Evolutionary conservation across 30 jellyfish, hydroid and myxozoan genomes (phyloP).

Genomic region (Turritopsis dohrnii): DNA sequence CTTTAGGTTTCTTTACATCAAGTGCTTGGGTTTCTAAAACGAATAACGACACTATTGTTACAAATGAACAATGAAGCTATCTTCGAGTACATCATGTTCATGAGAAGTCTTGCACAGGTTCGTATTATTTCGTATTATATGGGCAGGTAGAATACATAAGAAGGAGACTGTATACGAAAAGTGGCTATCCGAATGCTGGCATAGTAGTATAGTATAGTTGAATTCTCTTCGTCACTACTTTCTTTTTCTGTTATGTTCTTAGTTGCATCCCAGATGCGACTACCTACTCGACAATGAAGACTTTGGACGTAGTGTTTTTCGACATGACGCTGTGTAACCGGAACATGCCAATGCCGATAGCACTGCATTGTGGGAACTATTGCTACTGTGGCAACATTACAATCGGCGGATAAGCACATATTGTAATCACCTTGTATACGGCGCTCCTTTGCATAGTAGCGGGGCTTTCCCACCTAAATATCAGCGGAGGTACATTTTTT

Average conservation of each 20-base stretch:
- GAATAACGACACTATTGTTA: constrained; percentile 56
- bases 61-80: constrained; percentile 49
- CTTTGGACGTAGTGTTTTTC: constrained; percentile 87
- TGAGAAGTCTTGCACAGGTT: constrained; percentile 67
- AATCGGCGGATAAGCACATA: constrained; percentile 38
- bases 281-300: constrained; percentile 73
- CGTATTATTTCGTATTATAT: not conserved
- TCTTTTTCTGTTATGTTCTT: constrained; percentile 7
- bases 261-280: constrained; percentile 78
- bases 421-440: constrained; percentile 60
- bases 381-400: constrained; percentile 43
- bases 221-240: not conserved
- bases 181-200: no score
- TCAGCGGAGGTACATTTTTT: constrained; percentile 28
- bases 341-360: constrained; percentile 98
- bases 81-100: constrained; percentile 30
- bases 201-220: no score
- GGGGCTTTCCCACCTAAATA: constrained; percentile 56
- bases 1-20: constrained; percentile 72
- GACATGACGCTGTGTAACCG: constrained; percentile 84
- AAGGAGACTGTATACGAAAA: no score
- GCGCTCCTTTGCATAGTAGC: constrained; percentile 97
- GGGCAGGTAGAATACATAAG: not conserved
- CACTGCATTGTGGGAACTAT: constrained; percentile 89
- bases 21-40: constrained; percentile 72